Percentiles rank a stretch among this genome's conserved stretches.
Conservation (phyloP, 2,797 vertebrate genomes). For the Apogon hyalosoma region DNA sequence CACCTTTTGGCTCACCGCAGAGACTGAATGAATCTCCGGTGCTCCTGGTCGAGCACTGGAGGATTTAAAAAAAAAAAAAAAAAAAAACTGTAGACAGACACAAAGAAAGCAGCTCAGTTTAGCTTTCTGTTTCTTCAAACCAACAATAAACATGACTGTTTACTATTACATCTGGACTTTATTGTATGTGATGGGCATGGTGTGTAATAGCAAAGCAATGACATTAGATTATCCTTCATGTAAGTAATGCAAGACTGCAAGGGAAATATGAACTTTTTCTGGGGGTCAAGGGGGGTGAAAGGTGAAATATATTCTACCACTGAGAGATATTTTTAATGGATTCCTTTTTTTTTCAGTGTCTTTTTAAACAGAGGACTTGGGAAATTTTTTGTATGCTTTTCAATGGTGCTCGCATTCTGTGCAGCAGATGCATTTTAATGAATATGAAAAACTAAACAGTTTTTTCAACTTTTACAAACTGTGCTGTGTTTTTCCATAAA, state of each 20-base stretch:
- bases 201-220: constrained; percentile 45
- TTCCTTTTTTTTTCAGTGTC: constrained; percentile 19
- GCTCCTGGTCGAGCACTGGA: constrained; percentile 63
- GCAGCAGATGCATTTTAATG: constrained; percentile 43
- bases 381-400: constrained; percentile 50
- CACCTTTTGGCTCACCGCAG: constrained; percentile 42
- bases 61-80: constrained; percentile 2
- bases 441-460: constrained; percentile 30
- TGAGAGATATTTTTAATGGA: constrained; percentile 38
- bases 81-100: constrained; percentile 43
- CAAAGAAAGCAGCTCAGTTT: constrained; percentile 36
- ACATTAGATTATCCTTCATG: constrained; percentile 44
- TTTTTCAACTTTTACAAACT: constrained; percentile 49
- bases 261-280: constrained; percentile 44
- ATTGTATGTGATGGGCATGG: constrained; percentile 49
- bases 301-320: constrained; percentile 44
- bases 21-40: constrained; percentile 51
- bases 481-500: constrained; percentile 61
- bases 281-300: constrained; percentile 31
- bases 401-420: constrained; percentile 58
- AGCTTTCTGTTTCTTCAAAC: constrained; percentile 46
- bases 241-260: constrained; percentile 44
- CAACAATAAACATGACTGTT: constrained; percentile 44
- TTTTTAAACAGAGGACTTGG: constrained; percentile 44
- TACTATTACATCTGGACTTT: constrained; percentile 43